These are phyloP conservation scores for Pimpla rufipes DNA, from an alignment of 2,888 invertebrate species.

Conservation along the genomic window DNA sequence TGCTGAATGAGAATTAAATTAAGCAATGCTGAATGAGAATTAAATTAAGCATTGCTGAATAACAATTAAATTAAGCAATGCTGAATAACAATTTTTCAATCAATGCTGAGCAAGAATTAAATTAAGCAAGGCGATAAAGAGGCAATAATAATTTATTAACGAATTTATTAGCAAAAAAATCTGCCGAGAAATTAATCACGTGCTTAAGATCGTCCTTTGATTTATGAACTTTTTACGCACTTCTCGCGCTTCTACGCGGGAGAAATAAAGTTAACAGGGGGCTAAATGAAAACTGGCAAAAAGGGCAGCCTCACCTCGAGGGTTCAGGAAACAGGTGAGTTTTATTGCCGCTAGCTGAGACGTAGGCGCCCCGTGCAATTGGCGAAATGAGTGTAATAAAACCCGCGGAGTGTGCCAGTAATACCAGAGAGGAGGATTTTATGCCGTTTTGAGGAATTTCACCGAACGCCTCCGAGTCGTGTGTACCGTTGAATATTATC, in stretches of 20 bases:
- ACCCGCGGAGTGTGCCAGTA: slow-evolving; percentile 29
- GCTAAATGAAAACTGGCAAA: not conserved
- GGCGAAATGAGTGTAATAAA: slow-evolving; percentile 42
- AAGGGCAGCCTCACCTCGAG: not conserved
- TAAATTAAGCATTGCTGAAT: too few relatives aligned
- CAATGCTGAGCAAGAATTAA: too few relatives aligned
- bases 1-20: too few relatives aligned
- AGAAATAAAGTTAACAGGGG: slow-evolving; percentile 7
- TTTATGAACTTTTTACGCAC: not conserved
- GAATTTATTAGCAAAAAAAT: too few relatives aligned
- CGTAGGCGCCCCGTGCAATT: slow-evolving; percentile 21
- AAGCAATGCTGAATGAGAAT: too few relatives aligned
- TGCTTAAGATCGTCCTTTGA: not conserved
- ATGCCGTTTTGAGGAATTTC: slow-evolving; percentile 42
- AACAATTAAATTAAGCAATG: too few relatives aligned
- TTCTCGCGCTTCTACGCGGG: not conserved
- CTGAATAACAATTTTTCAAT: too few relatives aligned
- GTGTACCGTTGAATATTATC: slow-evolving; percentile 50
- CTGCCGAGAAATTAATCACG: not conserved
- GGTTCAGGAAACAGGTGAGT: slow-evolving; percentile 12
- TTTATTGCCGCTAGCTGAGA: slow-evolving; percentile 17
- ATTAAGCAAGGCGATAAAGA: too few relatives aligned
- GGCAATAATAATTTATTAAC: too few relatives aligned
- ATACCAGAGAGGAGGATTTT: slow-evolving; percentile 33
- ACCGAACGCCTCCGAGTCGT: slow-evolving; percentile 27